A percentile compares a stretch with the other conserved stretches of the same genome.
These are phyloP conservation scores for Sitta carolinensis DNA, from an alignment of 2,797 vertebrate species.

Conservation along the genomic window DNA sequence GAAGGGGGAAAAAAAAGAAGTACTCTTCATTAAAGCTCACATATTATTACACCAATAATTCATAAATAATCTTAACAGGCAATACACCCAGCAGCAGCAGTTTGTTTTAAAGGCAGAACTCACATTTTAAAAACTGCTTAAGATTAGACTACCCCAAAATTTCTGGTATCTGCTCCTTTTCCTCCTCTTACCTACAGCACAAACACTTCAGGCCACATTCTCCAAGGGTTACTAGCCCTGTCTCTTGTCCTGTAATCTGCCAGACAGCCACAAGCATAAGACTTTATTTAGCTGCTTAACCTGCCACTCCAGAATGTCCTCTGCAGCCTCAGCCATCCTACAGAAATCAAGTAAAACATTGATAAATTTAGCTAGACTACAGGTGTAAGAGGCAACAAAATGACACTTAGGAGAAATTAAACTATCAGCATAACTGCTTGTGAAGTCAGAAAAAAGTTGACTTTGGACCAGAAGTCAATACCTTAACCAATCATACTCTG, in stretches of 20 bases:
- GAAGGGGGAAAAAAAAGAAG: not conserved
- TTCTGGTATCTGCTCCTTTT: not conserved
- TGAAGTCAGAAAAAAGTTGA: not conserved
- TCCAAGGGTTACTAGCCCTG: not conserved
- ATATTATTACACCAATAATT: not conserved
- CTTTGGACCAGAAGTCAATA: not conserved
- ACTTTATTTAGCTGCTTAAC: slow-evolving; percentile 26
- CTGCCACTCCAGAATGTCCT: not conserved
- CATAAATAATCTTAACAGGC: not conserved
- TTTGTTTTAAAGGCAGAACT: not conserved
- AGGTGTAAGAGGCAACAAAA: not conserved
- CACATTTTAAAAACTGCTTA: not conserved
- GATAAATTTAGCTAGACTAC: not conserved
- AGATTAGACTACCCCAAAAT: not conserved
- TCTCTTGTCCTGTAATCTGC: slow-evolving; percentile 1
- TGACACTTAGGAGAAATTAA: not conserved
- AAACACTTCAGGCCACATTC: not conserved
- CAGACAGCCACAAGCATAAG: not conserved
- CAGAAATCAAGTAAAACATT: not conserved
- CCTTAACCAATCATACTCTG: not conserved
- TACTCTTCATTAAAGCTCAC: not conserved
- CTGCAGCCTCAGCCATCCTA: not conserved
- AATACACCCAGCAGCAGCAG: not conserved
- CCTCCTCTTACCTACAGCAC: not conserved
- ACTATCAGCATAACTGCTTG: not conserved